These are phyloP conservation scores for Trichonephila inaurata DNA, from an alignment of 1,140 invertebrate species.

Conservation along the genomic window DNA sequence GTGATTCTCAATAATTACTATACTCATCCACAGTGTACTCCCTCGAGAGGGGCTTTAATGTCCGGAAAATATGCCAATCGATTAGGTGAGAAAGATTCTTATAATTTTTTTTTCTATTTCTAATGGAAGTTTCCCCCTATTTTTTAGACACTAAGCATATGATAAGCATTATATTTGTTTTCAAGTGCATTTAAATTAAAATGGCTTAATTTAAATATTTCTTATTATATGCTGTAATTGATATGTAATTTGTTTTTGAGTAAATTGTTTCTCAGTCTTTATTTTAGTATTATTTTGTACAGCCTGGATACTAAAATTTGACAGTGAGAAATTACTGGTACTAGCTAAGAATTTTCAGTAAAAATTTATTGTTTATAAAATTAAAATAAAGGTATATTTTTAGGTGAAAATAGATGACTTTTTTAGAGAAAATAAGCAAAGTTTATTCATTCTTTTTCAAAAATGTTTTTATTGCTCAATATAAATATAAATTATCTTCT, in stretches of 20 bases:
- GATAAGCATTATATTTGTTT: background rate
- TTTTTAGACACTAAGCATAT: background rate
- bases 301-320: too few species aligned
- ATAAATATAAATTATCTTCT: too few species aligned
- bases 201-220: background rate
- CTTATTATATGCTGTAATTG: background rate
- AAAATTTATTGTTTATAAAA: too few species aligned
- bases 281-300: background rate
- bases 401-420: too few species aligned
- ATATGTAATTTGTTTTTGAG: background rate
- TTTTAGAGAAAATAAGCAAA: too few species aligned
- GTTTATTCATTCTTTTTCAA: too few species aligned
- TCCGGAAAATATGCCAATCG: conserved; percentile 93
- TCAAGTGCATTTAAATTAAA: background rate
- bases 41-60: conserved; percentile 89
- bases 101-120: background rate
- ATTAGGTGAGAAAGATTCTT: conserved; percentile 83
- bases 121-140: background rate
- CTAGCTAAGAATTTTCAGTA: too few species aligned
- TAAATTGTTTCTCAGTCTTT: background rate
- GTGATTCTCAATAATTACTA: conserved; percentile 90
- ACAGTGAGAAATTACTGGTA: too few species aligned
- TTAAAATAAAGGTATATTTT: too few species aligned
- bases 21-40: conserved; percentile 88
- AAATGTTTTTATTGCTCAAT: too few species aligned